Conservation (phyloP, 2,113 vertebrate species). For the Tupaia chinensis region DNA sequence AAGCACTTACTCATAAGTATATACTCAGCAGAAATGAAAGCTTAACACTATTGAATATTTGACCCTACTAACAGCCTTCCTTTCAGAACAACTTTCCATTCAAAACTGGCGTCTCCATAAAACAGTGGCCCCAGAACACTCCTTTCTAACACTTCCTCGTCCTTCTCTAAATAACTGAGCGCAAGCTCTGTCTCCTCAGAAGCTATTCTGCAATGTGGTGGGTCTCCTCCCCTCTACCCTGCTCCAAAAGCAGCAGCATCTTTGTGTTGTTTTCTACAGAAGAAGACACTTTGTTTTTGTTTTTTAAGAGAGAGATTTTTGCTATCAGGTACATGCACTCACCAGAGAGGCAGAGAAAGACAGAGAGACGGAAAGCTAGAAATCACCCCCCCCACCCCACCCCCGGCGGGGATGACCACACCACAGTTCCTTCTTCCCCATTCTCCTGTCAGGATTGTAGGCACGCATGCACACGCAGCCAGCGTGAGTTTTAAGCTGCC, state of each 20-base stretch:
- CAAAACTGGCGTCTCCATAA: neutral
- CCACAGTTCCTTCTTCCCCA: too few species aligned
- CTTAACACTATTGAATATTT: conserved; percentile 4
- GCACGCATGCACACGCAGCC: too few species aligned
- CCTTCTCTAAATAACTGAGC: neutral
- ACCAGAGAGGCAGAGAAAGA: too few species aligned
- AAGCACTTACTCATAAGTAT: neutral
- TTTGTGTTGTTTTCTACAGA: neutral
- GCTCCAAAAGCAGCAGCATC: neutral
- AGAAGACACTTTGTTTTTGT: neutral
- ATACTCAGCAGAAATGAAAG: conserved; percentile 11
- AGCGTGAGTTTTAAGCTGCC: too few species aligned
- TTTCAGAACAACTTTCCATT: conserved; percentile 48
- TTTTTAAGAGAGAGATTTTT: too few species aligned
- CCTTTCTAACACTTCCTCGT: neutral
- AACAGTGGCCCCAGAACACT: neutral
- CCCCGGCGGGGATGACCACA: too few species aligned
- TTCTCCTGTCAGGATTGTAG: too few species aligned
- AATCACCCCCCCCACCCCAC: too few species aligned
- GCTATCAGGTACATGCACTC: too few species aligned
- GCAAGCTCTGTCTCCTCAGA: neutral
- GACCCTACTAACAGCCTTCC: conserved; percentile 40
- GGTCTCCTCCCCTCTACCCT: neutral
- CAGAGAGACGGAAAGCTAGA: too few species aligned
- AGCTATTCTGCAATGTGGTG: neutral